Conservation (phyloP, 2,797 vertebrate species). For the Taeniopygia guttata region DNA sequence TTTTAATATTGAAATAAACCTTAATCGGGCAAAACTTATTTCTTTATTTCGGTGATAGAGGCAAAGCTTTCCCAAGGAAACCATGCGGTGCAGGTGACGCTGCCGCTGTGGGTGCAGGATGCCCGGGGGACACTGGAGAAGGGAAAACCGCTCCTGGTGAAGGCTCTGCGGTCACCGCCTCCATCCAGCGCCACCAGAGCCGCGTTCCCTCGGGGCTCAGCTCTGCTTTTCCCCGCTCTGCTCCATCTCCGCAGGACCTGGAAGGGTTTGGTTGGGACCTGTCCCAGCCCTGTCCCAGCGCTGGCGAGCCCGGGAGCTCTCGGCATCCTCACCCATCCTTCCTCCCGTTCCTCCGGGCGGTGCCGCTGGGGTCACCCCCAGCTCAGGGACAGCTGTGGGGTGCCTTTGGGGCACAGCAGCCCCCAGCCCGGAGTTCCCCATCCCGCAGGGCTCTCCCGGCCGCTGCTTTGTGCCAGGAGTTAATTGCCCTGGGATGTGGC, state of each 20-base stretch:
- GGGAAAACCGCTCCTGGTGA: not conserved
- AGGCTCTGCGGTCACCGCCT: not conserved
- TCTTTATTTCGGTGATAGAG: not conserved
- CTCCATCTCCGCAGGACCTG: not conserved
- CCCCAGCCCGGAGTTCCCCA: not conserved
- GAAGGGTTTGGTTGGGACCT: not conserved
- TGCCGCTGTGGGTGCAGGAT: accelerated
- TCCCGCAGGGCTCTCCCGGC: not conserved
- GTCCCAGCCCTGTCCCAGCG: not conserved
- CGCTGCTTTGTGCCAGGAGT: not conserved
- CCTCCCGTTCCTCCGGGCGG: not conserved
- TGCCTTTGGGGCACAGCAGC: not conserved
- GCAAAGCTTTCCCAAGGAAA: not conserved
- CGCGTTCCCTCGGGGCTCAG: accelerated
- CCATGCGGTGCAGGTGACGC: not conserved
- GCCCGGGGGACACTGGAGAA: accelerated
- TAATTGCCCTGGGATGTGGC: not conserved
- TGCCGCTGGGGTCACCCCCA: accelerated
- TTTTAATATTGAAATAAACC: not conserved
- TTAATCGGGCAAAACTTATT: not conserved
- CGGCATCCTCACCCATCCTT: not conserved
- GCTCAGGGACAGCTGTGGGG: not conserved
- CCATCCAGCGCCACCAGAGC: not conserved
- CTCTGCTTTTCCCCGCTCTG: not conserved
- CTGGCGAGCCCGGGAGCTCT: not conserved